phyloP scores from a whole-genome alignment of 2,888 invertebrate species.

The Cheilosia variabilis region DNA sequence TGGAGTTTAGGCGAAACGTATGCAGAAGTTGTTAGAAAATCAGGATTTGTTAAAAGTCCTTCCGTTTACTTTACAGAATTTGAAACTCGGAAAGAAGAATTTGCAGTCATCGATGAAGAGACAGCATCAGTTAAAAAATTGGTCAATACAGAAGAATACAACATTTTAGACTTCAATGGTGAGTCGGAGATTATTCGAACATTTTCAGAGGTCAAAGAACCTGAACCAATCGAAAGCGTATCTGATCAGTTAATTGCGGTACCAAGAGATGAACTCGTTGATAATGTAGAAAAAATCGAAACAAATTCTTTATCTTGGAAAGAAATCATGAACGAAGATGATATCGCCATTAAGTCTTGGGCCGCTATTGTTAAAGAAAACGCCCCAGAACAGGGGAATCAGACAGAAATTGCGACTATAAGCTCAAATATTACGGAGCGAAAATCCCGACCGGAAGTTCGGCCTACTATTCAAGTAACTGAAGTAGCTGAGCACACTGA shows the following conservation, averaged over 20 bases:
- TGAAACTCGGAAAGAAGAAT: background rate
- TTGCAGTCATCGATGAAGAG: background rate
- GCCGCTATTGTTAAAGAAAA: constrained; percentile 77
- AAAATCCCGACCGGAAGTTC: constrained; percentile 77
- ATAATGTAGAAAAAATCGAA: constrained; percentile 25
- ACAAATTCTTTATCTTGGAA: constrained; percentile 77
- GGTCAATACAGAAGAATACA: background rate
- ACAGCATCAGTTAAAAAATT: background rate
- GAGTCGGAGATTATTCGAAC: background rate
- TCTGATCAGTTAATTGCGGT: background rate
- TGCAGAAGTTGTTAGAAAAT: constrained; percentile 81
- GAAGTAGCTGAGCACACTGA: constrained; percentile 39
- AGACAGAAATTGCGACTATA: constrained; percentile 24
- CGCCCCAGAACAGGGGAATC: constrained; percentile 56
- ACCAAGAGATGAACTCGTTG: background rate
- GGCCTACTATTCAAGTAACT: constrained; percentile 79
- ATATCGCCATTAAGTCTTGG: constrained; percentile 77
- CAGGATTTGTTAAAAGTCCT: constrained; percentile 78
- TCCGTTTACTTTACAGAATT: constrained; percentile 5
- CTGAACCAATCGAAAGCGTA: background rate
- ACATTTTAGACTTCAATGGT: background rate
- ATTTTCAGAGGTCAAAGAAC: background rate
- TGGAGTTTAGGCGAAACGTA: constrained; percentile 79
- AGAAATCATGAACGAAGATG: constrained; percentile 79
- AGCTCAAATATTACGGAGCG: constrained; percentile 50